Base-by-base conservation (phyloP, 2,797 vertebrate genomes). In the Bradypus variegatus region DNA sequence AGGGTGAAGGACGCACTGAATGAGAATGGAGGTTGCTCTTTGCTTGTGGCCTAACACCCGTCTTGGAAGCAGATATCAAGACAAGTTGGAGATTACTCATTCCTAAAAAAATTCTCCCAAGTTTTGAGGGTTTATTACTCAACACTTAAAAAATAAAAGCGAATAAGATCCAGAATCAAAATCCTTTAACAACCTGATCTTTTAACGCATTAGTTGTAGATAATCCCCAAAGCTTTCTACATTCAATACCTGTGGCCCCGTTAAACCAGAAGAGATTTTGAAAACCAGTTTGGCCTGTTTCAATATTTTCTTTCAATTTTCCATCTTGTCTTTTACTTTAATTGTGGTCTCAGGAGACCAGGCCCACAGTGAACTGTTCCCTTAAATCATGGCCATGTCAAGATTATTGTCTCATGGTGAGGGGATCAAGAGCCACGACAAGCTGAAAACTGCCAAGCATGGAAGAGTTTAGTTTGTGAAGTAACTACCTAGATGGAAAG, bases 251-350 rank as follows among this genome's bases (percentile, higher is more conserved):
- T 90, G 76, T 79, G 69, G 69, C 45, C 31, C 7, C 18, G 62
- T 77, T 89, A 62, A 89, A 91, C 55, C 60, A 58, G 79, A 91
- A 92, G 94, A 91, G 90, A 81, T 89, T 89, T 48, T 80, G 64
- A 91, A 94, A 96, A 93, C 94, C 93, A 69, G 95, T 89, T 93
- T 76, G 83, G 86, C 94, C 82, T 77, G 93, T 92, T 91, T 76
- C 62, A 76, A 92, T 41, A 76, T 82, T 94, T 94, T 91, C 87
- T 92, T 93, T 85, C 70, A 55, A 69, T 72, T 91, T 91, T 72
- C 64, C 84, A 67, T 93, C 94, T 92, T 75, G 41, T 48, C 91
- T 95, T 89, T 76, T 69, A 60, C 64, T 70, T 78, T 67, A 58
- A 45, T 67, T 60, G 38, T 82, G 53, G 60, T 93, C 33, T 67